Evolutionary conservation across 2,113 vertebrate species (phyloP), one percentile per base, ranked within the genome.

Genomic region (Nycticryphes semicollaris): DNA sequence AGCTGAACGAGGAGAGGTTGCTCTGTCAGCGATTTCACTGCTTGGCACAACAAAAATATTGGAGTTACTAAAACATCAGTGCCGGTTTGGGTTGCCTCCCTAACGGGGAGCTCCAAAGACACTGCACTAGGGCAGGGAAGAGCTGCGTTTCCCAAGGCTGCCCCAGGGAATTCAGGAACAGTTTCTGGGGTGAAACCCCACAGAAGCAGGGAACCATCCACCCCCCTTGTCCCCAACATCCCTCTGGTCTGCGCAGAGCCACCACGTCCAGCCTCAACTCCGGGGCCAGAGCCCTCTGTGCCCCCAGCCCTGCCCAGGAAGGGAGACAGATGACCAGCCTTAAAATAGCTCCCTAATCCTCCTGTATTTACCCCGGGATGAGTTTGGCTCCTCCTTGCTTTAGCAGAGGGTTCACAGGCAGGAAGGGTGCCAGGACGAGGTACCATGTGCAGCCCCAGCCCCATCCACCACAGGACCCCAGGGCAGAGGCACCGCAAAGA

Each of bases 381-480:
- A 2, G 10, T 60, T 18, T 50, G 75, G 66, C 28, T n/a, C 12
- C 48, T 45, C 68, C 24, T 39, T 17, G 2, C 53, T n/a, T 48
- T 6, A 2, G 2, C 62, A 16, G 22, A 33, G 85, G 64, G 33
- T 51, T 87, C 50, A 20, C 3, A 30, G 2, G 9, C 2, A 17
- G 5, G 10, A 4, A 7, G 0, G 1, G 19, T 8, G 47, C 15
- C 16, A 69, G 33, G 67, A 37, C 0, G 8, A 25, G 37, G 39
- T 14, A 13, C 73, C 27, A 1, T 4, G 19, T 11, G 9, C 7
- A 62, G 39, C 68, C 53, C 86, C 43, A 35, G 27, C 23, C 62
- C 43, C 9, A 8, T 27, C 54, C 62, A 2, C 4, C 6, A 1
- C 1, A 3, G 43, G 45, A 70, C 33, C 25, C 62, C 17, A 7